Conservation (phyloP, 2,797 vertebrate genomes). For the Parotocinclus haroldoi region DNA sequence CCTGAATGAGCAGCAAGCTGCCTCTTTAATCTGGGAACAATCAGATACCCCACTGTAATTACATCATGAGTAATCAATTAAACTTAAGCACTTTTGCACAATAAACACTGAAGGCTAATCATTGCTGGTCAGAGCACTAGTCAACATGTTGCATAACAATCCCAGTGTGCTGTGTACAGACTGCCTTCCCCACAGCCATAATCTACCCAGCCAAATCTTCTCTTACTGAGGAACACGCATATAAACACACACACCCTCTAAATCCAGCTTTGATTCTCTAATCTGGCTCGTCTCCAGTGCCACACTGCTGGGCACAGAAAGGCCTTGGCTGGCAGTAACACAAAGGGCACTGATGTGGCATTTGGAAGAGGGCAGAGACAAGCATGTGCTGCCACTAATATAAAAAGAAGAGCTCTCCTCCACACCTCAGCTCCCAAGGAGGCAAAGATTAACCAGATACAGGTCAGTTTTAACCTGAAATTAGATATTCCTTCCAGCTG, state of each 20-base stretch:
- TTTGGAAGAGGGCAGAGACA: conserved; percentile 33
- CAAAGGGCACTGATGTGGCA: not conserved
- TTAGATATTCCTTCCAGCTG: too few relatives aligned
- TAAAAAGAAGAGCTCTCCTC: too few relatives aligned
- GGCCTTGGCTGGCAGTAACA: conserved; percentile 38
- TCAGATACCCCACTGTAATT: conserved; percentile 28
- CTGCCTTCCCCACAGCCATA: too few relatives aligned
- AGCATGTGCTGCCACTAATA: too few relatives aligned
- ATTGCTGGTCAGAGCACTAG: conserved; percentile 38
- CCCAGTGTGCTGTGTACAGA: conserved; percentile 29
- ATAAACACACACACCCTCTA: too few relatives aligned
- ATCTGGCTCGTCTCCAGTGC: conserved; percentile 41
- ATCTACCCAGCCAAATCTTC: too few relatives aligned
- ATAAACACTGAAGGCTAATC: conserved; percentile 39
- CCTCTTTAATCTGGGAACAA: conserved; percentile 41
- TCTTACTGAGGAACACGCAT: too few relatives aligned
- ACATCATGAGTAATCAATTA: conserved; percentile 27
- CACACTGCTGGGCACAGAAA: conserved; percentile 44
- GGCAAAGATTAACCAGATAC: too few relatives aligned
- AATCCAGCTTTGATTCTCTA: conserved; percentile 42
- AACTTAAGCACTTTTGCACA: conserved; percentile 5
- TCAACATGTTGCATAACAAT: conserved; percentile 48
- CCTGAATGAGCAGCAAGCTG: conserved; percentile 19
- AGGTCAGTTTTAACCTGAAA: too few relatives aligned
- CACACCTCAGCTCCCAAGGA: too few relatives aligned